Evolutionary conservation across 2,113 vertebrate genomes (phyloP).

Genomic region (Callipepla californica): DNA sequence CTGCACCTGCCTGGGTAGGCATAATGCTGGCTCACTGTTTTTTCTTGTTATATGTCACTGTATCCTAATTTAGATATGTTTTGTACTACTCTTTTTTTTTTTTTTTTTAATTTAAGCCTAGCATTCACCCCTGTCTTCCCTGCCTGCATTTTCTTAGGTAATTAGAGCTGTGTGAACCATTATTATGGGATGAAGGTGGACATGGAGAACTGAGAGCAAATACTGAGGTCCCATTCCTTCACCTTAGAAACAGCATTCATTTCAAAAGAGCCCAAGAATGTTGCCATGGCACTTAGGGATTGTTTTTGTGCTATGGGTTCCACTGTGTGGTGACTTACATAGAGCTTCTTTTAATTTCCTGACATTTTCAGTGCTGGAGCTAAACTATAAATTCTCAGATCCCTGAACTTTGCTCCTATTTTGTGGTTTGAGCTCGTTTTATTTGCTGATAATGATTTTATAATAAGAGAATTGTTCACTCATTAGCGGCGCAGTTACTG

Average conservation of each 20-base stretch:
- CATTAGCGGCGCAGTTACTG: constrained; percentile 8
- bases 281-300: constrained; percentile 31
- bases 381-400: constrained; percentile 36
- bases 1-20: background rate
- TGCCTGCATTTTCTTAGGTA: constrained; percentile 13
- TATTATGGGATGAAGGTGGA: background rate
- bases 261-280: constrained; percentile 15
- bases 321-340: background rate
- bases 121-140: background rate
- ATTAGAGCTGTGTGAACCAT: background rate
- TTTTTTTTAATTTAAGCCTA: background rate
- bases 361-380: constrained; percentile 15
- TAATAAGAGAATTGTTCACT: constrained; percentile 43
- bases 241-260: constrained; percentile 29
- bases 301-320: background rate
- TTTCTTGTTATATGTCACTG: background rate
- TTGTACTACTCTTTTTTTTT: background rate
- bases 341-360: constrained; percentile 41
- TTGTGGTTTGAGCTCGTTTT: constrained; percentile 41
- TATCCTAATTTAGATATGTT: background rate
- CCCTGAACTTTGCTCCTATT: constrained; percentile 55
- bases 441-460: constrained; percentile 59
- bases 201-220: constrained; percentile 5
- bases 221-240: constrained; percentile 43
- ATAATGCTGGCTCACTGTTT: background rate